A percentile compares a stretch with the other conserved stretches of the same genome.
phyloP scores from a whole-genome alignment of 2,888 invertebrate genomes.

The Panorpa germanica region DNA sequence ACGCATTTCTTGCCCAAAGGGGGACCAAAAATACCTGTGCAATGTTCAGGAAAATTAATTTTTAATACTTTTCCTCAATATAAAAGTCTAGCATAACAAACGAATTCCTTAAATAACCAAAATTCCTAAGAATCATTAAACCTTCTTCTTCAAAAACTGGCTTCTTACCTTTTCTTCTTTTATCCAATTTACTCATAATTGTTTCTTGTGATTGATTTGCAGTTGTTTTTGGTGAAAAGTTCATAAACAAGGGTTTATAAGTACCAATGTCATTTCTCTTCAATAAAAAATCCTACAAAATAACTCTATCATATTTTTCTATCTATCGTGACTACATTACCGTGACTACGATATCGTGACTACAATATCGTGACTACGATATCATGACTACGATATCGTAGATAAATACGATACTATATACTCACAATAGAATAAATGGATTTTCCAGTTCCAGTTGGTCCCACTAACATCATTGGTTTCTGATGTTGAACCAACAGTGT shows the following conservation, averaged over 20 bases:
- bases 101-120: too few relatives aligned
- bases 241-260: constrained; percentile 74
- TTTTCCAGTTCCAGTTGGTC: constrained; percentile 91
- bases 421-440: constrained; percentile 73
- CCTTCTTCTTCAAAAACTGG: too few relatives aligned
- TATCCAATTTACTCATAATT: constrained; percentile 86
- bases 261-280: constrained; percentile 58
- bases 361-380: too few relatives aligned
- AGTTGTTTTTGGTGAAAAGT: constrained; percentile 85
- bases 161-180: constrained; percentile 80
- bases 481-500: constrained; percentile 40
- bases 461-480: constrained; percentile 59
- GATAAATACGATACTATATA: too few relatives aligned
- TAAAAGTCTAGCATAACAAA: too few relatives aligned
- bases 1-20: constrained; percentile 78
- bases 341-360: too few relatives aligned
- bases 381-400: too few relatives aligned
- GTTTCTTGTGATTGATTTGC: constrained; percentile 89
- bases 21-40: constrained; percentile 77
- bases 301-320: too few relatives aligned
- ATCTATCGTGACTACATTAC: too few relatives aligned
- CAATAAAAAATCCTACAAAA: constrained; percentile 65
- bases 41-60: too few relatives aligned
- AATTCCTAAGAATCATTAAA: too few relatives aligned
- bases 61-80: too few relatives aligned